Conservation (phyloP, 2,113 vertebrate genomes). For the Peromyscus polionotus region DNA sequence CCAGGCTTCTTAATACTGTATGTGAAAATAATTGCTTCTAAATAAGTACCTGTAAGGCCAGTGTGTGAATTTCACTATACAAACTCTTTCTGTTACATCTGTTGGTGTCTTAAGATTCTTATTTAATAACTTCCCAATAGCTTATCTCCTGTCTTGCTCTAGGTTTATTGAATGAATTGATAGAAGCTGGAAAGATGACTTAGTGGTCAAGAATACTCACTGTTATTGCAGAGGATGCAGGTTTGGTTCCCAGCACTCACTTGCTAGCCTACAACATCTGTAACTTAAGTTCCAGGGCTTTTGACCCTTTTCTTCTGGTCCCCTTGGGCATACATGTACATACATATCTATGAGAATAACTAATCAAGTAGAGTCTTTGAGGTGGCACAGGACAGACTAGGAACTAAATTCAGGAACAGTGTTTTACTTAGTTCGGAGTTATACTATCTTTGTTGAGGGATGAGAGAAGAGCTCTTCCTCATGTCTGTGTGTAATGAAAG, state of each 20-base stretch:
- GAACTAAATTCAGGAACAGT: not conserved
- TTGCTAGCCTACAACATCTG: not conserved
- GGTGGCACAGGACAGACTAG: not conserved
- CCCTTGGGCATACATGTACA: not conserved
- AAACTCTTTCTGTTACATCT: not conserved
- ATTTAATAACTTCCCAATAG: not conserved
- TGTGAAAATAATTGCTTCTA: not conserved
- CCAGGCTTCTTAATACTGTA: not conserved
- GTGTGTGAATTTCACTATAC: not conserved
- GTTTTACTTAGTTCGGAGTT: not conserved
- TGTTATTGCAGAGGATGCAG: not conserved
- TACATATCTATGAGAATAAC: not conserved
- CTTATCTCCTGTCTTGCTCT: not conserved
- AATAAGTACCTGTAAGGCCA: not conserved
- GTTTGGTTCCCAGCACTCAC: not conserved
- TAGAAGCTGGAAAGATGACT: not conserved
- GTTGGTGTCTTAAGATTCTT: not conserved
- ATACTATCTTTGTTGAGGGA: not conserved
- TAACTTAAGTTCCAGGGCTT: not conserved
- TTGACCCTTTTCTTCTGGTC: not conserved
- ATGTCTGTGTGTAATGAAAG: not conserved
- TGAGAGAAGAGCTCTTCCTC: not conserved
- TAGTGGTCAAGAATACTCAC: not conserved
- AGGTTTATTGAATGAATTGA: not conserved
- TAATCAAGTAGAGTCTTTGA: not conserved